Evolutionary conservation across 53 echinoderm and acorn worm species (phyloP).

Genomic region (Henricia sp.): DNA sequence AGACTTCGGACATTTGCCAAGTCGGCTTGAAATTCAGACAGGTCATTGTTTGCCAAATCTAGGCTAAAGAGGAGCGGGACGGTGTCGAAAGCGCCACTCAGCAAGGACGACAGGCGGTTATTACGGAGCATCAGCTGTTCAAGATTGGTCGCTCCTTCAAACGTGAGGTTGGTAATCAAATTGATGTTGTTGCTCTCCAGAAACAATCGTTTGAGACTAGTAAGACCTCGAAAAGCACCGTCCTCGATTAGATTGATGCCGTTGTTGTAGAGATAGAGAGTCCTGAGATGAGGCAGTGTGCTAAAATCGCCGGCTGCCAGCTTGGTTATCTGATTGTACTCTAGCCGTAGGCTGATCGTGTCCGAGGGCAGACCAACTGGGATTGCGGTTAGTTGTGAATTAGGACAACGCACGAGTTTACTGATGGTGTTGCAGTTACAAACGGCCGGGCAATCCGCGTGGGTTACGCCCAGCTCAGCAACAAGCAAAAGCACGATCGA

Average conservation of each 20-base stretch:
- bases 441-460: no score
- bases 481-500: no score
- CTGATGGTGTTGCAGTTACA: no score
- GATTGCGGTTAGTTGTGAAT: not conserved
- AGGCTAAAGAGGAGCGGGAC: not conserved
- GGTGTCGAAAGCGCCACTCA: conserved; percentile 7
- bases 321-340: conserved; percentile 29
- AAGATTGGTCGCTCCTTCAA: conserved; percentile 12
- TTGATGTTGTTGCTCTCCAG: conserved; percentile 26
- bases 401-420: not conserved
- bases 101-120: conserved; percentile 15
- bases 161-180: conserved; percentile 18
- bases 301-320: conserved; percentile 10
- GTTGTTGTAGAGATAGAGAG: conserved; percentile 32
- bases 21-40: conserved; percentile 8
- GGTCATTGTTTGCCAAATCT: conserved; percentile 3
- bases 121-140: not conserved
- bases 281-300: not conserved
- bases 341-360: not conserved
- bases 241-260: conserved; percentile 18
- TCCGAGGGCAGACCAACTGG: conserved; percentile 11
- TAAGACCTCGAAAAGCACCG: conserved; percentile 35
- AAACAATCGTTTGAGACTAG: not conserved
- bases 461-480: no score
- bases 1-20: not conserved